These are phyloP conservation scores for Daphoenositta chrysoptera DNA, from an alignment of 2,113 vertebrate genomes.

Conservation along the genomic window DNA sequence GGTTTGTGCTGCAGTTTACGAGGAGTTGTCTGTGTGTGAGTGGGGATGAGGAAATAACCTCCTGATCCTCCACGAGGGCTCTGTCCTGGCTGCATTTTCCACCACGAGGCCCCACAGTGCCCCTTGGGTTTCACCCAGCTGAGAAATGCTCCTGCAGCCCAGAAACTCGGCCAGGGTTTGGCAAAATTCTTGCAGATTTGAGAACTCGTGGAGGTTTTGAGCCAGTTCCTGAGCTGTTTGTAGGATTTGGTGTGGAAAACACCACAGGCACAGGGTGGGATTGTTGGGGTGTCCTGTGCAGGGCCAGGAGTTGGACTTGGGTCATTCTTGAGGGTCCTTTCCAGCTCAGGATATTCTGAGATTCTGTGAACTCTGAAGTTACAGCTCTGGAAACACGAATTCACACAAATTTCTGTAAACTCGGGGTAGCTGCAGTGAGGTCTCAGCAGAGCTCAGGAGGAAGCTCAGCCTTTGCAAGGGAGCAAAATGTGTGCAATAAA, in stretches of 20 bases:
- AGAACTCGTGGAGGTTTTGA: neutral
- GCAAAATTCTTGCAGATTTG: neutral
- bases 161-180: neutral
- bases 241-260: neutral
- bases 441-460: neutral
- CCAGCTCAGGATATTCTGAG: neutral
- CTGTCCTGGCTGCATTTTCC: neutral
- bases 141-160: neutral
- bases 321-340: neutral
- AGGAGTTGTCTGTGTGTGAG: neutral
- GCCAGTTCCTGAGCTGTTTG: neutral
- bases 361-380: neutral
- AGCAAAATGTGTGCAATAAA: neutral
- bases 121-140: neutral
- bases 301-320: neutral
- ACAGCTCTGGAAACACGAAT: neutral
- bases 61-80: neutral
- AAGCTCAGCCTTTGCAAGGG: neutral
- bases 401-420: neutral
- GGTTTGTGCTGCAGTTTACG: neutral
- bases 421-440: neutral
- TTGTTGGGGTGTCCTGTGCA: neutral
- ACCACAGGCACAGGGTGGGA: neutral
- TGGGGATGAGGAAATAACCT: neutral
- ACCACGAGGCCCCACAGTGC: neutral